A percentile compares a stretch with the other conserved stretches of the same genome.
Evolutionary conservation across 2,113 vertebrate species (phyloP).

Genomic region (Pelusios castaneus): DNA sequence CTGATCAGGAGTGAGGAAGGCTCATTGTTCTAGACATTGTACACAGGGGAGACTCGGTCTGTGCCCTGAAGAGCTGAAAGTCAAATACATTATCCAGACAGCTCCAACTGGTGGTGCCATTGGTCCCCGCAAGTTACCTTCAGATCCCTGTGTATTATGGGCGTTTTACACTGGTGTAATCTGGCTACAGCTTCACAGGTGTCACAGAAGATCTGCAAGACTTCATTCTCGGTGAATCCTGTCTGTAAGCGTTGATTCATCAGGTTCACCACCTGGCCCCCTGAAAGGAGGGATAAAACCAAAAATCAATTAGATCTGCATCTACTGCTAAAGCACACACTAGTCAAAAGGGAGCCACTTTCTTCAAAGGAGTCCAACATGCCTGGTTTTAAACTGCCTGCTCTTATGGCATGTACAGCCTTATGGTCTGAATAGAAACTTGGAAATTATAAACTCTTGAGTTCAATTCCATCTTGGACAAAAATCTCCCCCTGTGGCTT

Average conservation of each 20-base stretch:
- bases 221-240: constrained; percentile 93
- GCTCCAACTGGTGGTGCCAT: neutral
- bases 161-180: constrained; percentile 94
- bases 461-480: neutral
- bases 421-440: fast-evolving
- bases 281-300: constrained; percentile 64
- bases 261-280: constrained; percentile 96
- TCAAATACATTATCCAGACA: fast-evolving
- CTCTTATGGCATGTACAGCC: fast-evolving
- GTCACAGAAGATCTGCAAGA: constrained; percentile 96
- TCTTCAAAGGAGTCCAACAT: neutral
- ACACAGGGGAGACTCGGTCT: neutral
- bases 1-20: neutral
- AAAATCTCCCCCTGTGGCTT: neutral
- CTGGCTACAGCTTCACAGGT: constrained; percentile 93
- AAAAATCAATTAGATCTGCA: neutral
- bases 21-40: neutral
- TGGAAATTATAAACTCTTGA: neutral
- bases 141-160: constrained; percentile 94
- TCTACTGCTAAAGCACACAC: neutral
- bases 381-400: neutral
- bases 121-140: constrained; percentile 80
- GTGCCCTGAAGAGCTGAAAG: neutral
- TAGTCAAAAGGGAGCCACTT: too few species aligned
- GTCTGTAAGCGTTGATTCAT: constrained; percentile 97